Percentiles rank a stretch among this genome's conserved stretches.
Conservation (phyloP, 2,797 vertebrate genomes). For the Myoxocephalus aenaeus region DNA sequence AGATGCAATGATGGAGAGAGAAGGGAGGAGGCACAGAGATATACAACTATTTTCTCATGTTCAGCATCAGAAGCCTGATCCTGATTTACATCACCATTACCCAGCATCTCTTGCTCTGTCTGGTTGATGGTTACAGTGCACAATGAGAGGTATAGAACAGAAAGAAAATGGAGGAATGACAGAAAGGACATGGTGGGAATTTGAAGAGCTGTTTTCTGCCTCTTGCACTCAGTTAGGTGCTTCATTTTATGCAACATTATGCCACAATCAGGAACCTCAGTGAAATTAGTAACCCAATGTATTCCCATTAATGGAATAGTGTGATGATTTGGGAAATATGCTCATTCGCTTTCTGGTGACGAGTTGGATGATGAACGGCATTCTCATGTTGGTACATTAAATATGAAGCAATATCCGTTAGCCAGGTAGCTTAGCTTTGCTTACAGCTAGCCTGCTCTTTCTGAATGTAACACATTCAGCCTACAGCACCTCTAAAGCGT, state of each 20-base stretch:
- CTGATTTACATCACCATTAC: not conserved
- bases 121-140: conserved; percentile 9
- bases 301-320: conserved; percentile 6
- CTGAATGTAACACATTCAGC: not conserved
- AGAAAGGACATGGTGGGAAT: not conserved
- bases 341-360: not conserved
- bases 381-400: not conserved
- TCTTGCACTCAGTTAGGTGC: not conserved
- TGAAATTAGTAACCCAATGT: not conserved
- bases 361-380: not conserved
- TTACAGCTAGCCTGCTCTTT: not conserved
- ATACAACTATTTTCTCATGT: conserved; percentile 22
- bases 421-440: not conserved
- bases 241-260: not conserved
- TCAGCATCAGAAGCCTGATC: conserved; percentile 29
- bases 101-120: not conserved
- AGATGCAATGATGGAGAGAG: conserved; percentile 26
- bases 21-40: conserved; percentile 6
- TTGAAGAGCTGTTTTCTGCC: not conserved
- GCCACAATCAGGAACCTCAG: not conserved
- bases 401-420: not conserved
- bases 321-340: conserved; percentile 21
- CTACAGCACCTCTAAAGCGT: not conserved
- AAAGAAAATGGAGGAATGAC: not conserved
- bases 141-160: not conserved